phyloP scores from a whole-genome alignment of 2,113 vertebrate species.

The Myiozetetes cayanensis region DNA sequence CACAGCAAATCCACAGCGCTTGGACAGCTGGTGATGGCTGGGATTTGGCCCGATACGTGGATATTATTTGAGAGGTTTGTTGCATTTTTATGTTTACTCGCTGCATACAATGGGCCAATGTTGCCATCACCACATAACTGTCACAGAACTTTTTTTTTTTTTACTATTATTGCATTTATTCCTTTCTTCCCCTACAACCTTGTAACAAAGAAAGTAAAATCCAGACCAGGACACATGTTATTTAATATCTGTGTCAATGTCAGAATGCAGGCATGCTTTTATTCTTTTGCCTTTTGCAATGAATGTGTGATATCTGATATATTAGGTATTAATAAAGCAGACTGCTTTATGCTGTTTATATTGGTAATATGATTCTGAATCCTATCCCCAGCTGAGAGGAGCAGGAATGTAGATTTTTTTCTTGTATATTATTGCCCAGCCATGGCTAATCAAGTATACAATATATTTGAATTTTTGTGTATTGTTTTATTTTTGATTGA shows the following conservation, averaged over 20 bases:
- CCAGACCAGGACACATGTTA: constrained; percentile 48
- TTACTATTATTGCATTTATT: constrained; percentile 1
- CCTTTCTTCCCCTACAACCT: constrained; percentile 30
- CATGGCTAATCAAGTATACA: constrained; percentile 23
- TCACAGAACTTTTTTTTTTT: neutral
- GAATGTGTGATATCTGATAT: constrained; percentile 65
- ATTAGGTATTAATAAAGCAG: constrained; percentile 70
- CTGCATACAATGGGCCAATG: neutral
- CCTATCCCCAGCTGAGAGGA: constrained; percentile 57
- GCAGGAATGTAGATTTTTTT: constrained; percentile 47
- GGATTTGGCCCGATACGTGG: neutral
- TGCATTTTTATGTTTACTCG: constrained; percentile 40
- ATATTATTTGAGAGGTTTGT: neutral
- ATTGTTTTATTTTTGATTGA: constrained; percentile 42
- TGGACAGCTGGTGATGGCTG: constrained; percentile 38
- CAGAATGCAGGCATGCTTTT: constrained; percentile 52
- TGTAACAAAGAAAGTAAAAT: constrained; percentile 68
- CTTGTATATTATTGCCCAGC: constrained; percentile 41
- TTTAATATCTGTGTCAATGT: constrained; percentile 71
- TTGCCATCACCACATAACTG: constrained; percentile 41
- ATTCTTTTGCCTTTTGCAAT: constrained; percentile 63
- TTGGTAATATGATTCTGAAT: constrained; percentile 61
- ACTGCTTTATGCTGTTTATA: constrained; percentile 60
- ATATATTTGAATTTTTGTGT: constrained; percentile 16
- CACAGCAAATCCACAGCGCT: neutral